These are phyloP conservation scores for Ammospiza caudacuta DNA, from an alignment of 2,113 vertebrate species.

Conservation along the genomic window DNA sequence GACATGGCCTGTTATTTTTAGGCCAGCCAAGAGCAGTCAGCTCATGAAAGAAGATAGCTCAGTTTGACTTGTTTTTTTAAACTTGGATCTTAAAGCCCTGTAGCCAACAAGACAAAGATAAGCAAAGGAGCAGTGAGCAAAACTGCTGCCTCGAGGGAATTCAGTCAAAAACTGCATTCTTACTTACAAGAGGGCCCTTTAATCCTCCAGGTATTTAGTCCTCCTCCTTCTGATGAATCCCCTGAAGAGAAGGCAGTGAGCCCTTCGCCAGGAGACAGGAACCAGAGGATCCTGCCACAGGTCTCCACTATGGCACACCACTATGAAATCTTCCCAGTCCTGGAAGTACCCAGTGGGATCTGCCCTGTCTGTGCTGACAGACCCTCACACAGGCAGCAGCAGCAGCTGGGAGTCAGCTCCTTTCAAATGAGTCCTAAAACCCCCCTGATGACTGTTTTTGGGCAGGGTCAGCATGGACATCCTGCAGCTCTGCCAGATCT, in stretches of 20 bases:
- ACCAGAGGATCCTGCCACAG: rapidly evolving
- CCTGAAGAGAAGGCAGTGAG: background rate
- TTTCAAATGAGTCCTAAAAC: background rate
- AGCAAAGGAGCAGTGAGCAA: background rate
- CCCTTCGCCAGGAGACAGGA: background rate
- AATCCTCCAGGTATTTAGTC: background rate
- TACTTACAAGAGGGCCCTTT: background rate
- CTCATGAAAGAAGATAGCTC: conserved; percentile 5
- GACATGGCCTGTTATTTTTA: conserved; percentile 31
- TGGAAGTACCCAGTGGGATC: rapidly evolving
- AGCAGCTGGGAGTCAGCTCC: background rate
- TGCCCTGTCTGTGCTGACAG: background rate
- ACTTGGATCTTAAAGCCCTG: conserved; percentile 14
- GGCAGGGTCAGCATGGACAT: background rate
- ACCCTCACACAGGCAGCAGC: background rate
- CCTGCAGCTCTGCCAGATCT: background rate
- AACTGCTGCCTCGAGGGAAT: conserved; percentile 5
- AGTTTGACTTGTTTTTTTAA: conserved; percentile 2
- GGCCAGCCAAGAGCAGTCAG: conserved; percentile 5
- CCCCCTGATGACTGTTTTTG: background rate
- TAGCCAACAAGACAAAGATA: conserved; percentile 26
- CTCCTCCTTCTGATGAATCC: background rate
- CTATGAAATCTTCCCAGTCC: background rate
- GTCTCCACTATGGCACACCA: background rate
- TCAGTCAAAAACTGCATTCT: background rate